Conservation (phyloP, 2,113 vertebrate species). For the Pelodiscus sinensis region DNA sequence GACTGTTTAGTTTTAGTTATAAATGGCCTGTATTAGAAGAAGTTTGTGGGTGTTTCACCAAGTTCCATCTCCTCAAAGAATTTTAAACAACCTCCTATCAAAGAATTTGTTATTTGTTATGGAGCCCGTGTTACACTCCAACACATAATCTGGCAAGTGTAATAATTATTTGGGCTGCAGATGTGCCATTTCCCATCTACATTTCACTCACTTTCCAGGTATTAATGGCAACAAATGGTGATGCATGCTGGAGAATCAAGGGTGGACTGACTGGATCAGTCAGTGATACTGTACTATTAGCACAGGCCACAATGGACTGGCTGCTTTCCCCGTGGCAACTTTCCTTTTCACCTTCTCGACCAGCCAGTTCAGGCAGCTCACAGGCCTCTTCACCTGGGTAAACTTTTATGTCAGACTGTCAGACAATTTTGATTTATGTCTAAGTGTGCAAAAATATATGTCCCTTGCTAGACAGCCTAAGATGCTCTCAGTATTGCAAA, state of each 20-base stretch:
- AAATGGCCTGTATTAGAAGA: neutral
- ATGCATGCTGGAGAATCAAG: accelerated
- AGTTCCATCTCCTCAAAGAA: neutral
- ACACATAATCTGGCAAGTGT: neutral
- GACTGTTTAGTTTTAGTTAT: neutral
- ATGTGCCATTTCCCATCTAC: neutral
- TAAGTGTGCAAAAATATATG: neutral
- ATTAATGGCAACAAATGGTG: accelerated
- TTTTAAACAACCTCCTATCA: neutral
- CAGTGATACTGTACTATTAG: accelerated
- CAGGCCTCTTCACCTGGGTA: neutral
- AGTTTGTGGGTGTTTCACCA: neutral
- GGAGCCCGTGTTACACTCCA: neutral
- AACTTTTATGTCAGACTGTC: neutral
- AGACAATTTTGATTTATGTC: neutral
- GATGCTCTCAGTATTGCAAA: neutral
- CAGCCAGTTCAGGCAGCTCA: accelerated
- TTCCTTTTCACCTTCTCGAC: neutral
- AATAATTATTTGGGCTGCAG: neutral
- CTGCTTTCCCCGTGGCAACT: neutral
- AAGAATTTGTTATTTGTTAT: neutral
- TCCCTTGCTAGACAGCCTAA: neutral
- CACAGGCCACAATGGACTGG: accelerated
- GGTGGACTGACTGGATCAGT: neutral
- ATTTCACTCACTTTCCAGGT: neutral